A percentile compares a stretch with the other conserved stretches of the same genome.
Evolutionary conservation across 2,113 vertebrate genomes (phyloP).

Genomic region (Chlamydotis undulata): DNA sequence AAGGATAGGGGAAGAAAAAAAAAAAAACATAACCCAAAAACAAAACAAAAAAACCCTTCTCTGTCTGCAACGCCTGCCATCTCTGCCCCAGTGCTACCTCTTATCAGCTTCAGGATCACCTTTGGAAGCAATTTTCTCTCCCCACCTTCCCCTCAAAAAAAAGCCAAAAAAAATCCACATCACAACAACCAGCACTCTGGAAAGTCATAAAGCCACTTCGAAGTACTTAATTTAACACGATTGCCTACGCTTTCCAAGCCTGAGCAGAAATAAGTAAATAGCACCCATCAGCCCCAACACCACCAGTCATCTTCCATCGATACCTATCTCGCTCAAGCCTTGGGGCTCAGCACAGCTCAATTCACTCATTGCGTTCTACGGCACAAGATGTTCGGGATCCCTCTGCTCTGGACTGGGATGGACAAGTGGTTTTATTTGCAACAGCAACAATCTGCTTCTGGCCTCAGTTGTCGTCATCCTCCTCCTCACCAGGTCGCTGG

Average conservation of each 20-base stretch:
- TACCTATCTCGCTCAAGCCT: rapidly evolving
- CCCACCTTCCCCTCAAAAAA: background rate
- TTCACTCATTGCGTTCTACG: rapidly evolving
- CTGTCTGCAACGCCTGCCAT: background rate
- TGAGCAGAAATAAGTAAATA: background rate
- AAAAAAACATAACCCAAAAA: too few species aligned
- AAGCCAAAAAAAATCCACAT: background rate
- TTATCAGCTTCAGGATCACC: background rate
- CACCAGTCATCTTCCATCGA: background rate
- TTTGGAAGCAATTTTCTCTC: background rate
- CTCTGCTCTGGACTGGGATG: rapidly evolving
- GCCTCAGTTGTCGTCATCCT: background rate
- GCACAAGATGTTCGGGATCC: background rate
- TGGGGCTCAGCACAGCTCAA: rapidly evolving
- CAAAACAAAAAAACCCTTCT: background rate
- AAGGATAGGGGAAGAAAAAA: background rate
- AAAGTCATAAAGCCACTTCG: background rate
- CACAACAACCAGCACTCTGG: background rate
- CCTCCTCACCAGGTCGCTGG: background rate
- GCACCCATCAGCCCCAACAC: background rate
- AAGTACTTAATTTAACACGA: background rate
- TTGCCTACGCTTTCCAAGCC: background rate
- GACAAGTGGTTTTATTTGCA: background rate
- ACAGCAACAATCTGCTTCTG: background rate
- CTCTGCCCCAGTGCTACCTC: background rate